Base-by-base conservation (phyloP, 2,888 invertebrate genomes). In the Scaptomyza caliginosa region DNA sequence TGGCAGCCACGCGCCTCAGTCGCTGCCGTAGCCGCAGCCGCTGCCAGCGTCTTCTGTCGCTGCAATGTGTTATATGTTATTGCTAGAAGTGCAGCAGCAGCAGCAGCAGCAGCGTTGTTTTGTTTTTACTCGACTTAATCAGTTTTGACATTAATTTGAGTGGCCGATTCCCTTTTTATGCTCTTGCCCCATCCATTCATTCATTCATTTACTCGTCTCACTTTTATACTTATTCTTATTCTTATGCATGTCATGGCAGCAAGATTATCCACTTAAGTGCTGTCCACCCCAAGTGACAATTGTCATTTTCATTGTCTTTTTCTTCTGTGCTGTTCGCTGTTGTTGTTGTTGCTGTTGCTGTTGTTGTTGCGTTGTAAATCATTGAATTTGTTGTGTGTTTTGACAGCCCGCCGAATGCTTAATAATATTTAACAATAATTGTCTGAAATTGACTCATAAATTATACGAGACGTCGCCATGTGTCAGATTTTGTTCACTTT, bases 361-460 rank as follows among this genome's bases (percentile, higher is more conserved):
- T 56, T 24, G 50, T 45, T 45, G 65, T 34, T 49, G 69, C 70
- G 59, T 81, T 81, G 89, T 87, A 88, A 88, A 88, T 88, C 89
- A 88, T 87, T 77, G 74, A 73, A 67, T 67, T 65, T 62, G 74
- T 68, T 70, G 66, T 69, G 71, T 88, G 89, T 88, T 88, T 84
- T 89, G 89, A 88, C 89, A 89, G 88, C 72, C 74, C 79, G 83
- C 74, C 87, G 88, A 88, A 86, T 88, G 88, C 88, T 88, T 78
- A 88, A 89, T 89, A 89, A 89, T 89, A 89, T 89, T 89, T 87
- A 88, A 89, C 87, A 89, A 89, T 85, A 86, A 89, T 88, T 89
- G 89, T 87, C 78, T 89, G 87, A 89, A 88, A 88, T 88, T 89
- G 89, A 85, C 85, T 86, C 88, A 89, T 89, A 88, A 88, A 88